Percentiles rank a stretch among this genome's conserved stretches.
phyloP scores from a whole-genome alignment of 2,888 invertebrate genomes.

The Camponotus fellah region DNA sequence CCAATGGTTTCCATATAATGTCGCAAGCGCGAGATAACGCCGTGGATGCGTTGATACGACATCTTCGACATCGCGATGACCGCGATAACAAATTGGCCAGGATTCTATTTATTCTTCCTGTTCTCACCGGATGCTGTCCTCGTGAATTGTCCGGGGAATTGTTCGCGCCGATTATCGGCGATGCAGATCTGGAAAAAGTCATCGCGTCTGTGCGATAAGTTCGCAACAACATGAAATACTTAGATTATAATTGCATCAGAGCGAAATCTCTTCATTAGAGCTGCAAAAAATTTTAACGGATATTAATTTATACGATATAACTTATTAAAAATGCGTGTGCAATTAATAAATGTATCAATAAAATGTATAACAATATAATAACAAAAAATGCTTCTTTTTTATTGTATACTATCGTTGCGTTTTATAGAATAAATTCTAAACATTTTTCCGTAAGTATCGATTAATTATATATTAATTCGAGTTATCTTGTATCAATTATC shows the following conservation, averaged over 20 bases:
- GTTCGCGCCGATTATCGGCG: constrained; percentile 81
- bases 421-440: constrained; percentile 66
- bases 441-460: constrained; percentile 70
- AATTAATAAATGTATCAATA: constrained; percentile 5
- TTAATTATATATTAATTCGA: background rate
- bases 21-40: constrained; percentile 76
- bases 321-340: background rate
- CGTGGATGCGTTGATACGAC: constrained; percentile 75
- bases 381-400: background rate
- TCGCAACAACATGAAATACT: constrained; percentile 4
- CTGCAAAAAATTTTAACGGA: constrained; percentile 9
- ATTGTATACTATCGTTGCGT: constrained; percentile 53
- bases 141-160: constrained; percentile 78
- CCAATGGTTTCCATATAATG: constrained; percentile 70
- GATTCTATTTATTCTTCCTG: constrained; percentile 79
- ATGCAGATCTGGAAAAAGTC: constrained; percentile 79
- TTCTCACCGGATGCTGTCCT: constrained; percentile 79
- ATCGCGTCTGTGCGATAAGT: constrained; percentile 80
- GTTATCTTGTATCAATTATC: background rate
- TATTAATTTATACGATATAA: constrained; percentile 19
- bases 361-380: background rate
- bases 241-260: background rate
- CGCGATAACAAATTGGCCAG: constrained; percentile 74
- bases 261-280: background rate
- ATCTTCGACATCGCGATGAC: constrained; percentile 74